phyloP scores from a whole-genome alignment of 2,113 vertebrate species.

The Siniperca knerii region DNA sequence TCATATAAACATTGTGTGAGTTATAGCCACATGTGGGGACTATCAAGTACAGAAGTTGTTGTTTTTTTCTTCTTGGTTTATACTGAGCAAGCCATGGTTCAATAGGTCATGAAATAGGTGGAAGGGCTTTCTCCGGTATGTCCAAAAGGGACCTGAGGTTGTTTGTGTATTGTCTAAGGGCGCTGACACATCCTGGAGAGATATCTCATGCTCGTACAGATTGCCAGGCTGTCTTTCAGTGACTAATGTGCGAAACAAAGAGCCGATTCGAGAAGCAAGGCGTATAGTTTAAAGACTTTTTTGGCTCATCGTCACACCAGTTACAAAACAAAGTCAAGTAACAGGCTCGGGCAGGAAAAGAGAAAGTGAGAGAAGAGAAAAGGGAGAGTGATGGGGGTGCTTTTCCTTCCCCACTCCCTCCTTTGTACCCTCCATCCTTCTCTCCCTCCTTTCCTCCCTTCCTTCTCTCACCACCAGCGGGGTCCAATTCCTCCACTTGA shows the following conservation, averaged over 20 bases:
- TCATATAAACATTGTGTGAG: conserved; percentile 81
- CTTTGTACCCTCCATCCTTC: conserved; percentile 16
- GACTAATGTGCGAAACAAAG: conserved; percentile 60
- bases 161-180: conserved; percentile 77
- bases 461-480: conserved; percentile 76
- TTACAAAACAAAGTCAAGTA: conserved; percentile 46
- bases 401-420: conserved; percentile 43
- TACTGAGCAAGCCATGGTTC: conserved; percentile 45
- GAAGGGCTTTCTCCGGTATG: conserved; percentile 60
- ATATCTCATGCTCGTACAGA: conserved; percentile 55
- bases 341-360: conserved; percentile 40
- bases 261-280: conserved; percentile 10
- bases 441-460: conserved; percentile 45
- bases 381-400: conserved; percentile 38
- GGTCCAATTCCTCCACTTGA: conserved; percentile 98
- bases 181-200: conserved; percentile 73
- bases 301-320: conserved; percentile 33
- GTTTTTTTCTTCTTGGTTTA: conserved; percentile 80
- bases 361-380: conserved; percentile 56
- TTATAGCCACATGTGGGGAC: conserved; percentile 71
- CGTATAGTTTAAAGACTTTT: conserved; percentile 30
- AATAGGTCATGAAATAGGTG: conserved; percentile 64
- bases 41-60: conserved; percentile 73
- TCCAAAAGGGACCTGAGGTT: conserved; percentile 59
- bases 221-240: conserved; percentile 43